Conservation (phyloP, 1,140 invertebrate species). For the Cydia amplana region DNA sequence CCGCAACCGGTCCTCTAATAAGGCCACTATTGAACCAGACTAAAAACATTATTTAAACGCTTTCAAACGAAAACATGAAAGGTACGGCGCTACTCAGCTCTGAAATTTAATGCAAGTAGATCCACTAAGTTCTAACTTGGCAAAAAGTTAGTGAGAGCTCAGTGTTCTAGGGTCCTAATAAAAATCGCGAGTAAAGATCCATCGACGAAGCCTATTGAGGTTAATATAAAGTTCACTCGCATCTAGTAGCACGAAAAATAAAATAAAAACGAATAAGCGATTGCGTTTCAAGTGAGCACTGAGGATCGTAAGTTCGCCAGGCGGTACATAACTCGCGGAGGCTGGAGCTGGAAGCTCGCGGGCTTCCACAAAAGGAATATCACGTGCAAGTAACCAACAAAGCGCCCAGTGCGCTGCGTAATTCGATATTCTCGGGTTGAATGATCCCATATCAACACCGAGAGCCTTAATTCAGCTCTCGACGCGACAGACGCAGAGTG, state of each 20-base stretch:
- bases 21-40: conserved; percentile 61
- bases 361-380: conserved; percentile 59
- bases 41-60: conserved; percentile 39
- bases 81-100: background rate
- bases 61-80: conserved; percentile 41
- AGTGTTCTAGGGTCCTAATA: conserved; percentile 10
- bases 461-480: conserved; percentile 77
- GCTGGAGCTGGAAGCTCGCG: conserved; percentile 24
- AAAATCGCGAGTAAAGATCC: conserved; percentile 21
- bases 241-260: background rate
- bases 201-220: background rate
- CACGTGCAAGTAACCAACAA: conserved; percentile 74
- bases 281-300: conserved; percentile 31
- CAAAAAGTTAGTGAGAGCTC: background rate
- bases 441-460: conserved; percentile 77
- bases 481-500: conserved; percentile 71
- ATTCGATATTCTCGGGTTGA: conserved; percentile 77
- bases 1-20: conserved; percentile 68
- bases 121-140: too few relatives aligned
- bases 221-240: background rate
- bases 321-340: conserved; percentile 25
- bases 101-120: background rate
- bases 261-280: conserved; percentile 32
- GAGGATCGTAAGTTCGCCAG: background rate
- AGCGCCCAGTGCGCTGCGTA: conserved; percentile 71